Conservation (phyloP, 2,797 vertebrate genomes). For the Hozukius guyotensis region DNA sequence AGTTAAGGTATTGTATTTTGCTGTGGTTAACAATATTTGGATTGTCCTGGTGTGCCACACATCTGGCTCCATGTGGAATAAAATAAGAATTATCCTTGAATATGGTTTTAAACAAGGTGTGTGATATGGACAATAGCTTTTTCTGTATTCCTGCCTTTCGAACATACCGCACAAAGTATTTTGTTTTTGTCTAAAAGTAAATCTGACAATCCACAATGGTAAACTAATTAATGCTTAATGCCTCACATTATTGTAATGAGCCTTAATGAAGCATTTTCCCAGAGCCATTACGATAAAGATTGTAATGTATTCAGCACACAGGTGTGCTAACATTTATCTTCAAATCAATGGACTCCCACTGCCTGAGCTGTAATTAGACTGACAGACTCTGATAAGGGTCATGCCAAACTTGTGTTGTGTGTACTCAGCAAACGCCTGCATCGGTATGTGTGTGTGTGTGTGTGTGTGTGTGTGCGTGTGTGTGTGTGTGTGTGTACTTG, state of each 20-base stretch:
- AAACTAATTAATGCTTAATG: slow-evolving; percentile 74
- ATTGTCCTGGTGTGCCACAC: not conserved
- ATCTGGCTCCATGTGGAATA: not conserved
- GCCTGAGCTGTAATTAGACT: slow-evolving; percentile 77
- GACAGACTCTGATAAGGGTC: slow-evolving; percentile 71
- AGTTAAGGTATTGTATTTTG: not conserved
- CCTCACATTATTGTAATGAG: slow-evolving; percentile 77
- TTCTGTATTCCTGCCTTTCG: not conserved
- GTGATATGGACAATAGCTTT: not conserved
- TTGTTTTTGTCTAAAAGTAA: slow-evolving; percentile 56
- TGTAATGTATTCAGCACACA: slow-evolving; percentile 77
- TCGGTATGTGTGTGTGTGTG: not conserved
- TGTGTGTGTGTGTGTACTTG: not conserved
- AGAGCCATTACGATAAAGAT: slow-evolving; percentile 77
- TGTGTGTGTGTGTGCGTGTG: not conserved
- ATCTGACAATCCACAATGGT: slow-evolving; percentile 56
- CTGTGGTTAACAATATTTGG: not conserved
- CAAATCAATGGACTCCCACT: slow-evolving; percentile 80
- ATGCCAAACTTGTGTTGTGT: slow-evolving; percentile 55
- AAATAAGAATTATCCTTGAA: not conserved
- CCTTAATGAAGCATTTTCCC: slow-evolving; percentile 79
- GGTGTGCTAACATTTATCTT: slow-evolving; percentile 79
- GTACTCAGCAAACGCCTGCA: slow-evolving; percentile 36
- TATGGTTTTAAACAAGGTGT: not conserved
- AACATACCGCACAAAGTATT: not conserved